Conservation (phyloP, 2,797 vertebrate genomes). For the Oryzias dopingdopingensis region DNA sequence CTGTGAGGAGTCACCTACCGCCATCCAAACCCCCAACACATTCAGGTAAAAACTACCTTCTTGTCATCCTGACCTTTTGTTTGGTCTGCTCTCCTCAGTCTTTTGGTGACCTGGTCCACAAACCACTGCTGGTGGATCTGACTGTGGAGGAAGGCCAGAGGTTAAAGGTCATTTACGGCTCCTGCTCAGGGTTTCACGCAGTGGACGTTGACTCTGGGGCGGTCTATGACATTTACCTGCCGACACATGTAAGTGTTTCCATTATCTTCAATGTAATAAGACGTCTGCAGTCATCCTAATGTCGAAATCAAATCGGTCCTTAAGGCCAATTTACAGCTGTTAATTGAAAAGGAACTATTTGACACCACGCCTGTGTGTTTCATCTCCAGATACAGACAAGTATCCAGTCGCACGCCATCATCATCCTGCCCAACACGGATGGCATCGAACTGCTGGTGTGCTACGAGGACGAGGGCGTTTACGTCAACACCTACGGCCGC, state of each 20-base stretch:
- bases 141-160: conserved; percentile 93
- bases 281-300: no score
- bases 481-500: conserved; percentile 90
- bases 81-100: conserved; percentile 70
- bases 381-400: conserved; percentile 83
- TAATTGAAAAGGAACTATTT: not conserved
- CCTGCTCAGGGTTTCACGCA: conserved; percentile 87
- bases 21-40: no score
- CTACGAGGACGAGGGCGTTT: conserved; percentile 92
- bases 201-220: conserved; percentile 92
- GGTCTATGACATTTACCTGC: conserved; percentile 90
- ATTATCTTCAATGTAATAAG: no score
- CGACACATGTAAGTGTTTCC: conserved; percentile 69
- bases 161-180: conserved; percentile 92
- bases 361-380: conserved; percentile 20
- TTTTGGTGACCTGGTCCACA: conserved; percentile 89
- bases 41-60: no score
- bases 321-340: not conserved
- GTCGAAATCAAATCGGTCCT: no score
- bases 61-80: not conserved
- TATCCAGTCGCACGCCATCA: conserved; percentile 90
- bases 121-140: conserved; percentile 88
- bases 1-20: not conserved
- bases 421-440: conserved; percentile 89
- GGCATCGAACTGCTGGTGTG: conserved; percentile 93